Base-by-base conservation (phyloP, 2,113 vertebrate species). In the Calypte anna region DNA sequence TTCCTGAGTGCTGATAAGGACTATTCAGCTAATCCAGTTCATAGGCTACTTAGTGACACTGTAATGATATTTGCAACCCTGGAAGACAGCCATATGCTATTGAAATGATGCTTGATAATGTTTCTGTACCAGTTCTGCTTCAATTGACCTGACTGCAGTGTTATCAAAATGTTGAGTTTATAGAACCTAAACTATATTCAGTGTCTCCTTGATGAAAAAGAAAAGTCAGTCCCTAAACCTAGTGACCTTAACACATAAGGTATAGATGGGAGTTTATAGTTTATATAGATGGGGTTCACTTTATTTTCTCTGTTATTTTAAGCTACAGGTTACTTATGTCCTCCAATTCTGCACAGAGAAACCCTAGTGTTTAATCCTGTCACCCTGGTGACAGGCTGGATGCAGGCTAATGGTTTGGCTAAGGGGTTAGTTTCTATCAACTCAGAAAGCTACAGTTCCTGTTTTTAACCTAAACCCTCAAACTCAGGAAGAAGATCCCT, bases 131-230 rank as follows among this genome's bases (percentile, higher is more conserved):
- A 54, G 91, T 93, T 91, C 74, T 80, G 90, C 85, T 93, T 86
- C 91, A 94, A 59, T 33, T 91, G 96, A 91, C 82, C 77, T 85
- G 90, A 93, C 67, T 95, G 81, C 54, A 82, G 69, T 76, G 72
- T 92, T 94, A 96, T 95, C 90, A 90, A 88, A 95, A 91, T 82
- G 82, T 86, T 79, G 75, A 40, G 15, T 93, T 91, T 94, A 78
- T 80, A 90, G 61, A 90, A 82, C 36, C 58, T 72, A 82, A 90
- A 53, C 46, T 79, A 38, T 67, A 83, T 78, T 92, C 87, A 25
- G 51, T 54, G 48, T 82, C 70, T 95, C 77, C 79, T 58, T 93
- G 79, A 79, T 61, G 21, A 85, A 88, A 96, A 92, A 81, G 75
- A 78, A 93, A 93, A 93, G 93, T 51, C 87, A 31, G 59, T 76